phyloP scores from a whole-genome alignment of 2,797 vertebrate genomes.

The Lycodopsis pacificus region DNA sequence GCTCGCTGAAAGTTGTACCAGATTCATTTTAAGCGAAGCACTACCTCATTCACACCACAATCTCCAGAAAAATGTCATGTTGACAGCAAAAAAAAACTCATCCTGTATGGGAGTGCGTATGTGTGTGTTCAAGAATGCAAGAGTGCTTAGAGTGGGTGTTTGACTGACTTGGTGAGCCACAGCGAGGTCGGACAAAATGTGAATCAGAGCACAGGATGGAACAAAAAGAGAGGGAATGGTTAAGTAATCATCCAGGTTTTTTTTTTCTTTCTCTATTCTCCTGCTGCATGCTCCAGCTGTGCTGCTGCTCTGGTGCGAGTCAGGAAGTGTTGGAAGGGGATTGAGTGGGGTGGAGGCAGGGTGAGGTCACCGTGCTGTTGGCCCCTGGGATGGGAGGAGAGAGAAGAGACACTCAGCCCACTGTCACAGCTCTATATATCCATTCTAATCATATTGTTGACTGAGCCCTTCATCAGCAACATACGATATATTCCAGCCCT shows the following conservation, averaged over 20 bases:
- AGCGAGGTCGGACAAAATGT: constrained; percentile 44
- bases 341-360: constrained; percentile 70
- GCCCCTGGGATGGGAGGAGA: constrained; percentile 74
- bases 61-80: constrained; percentile 56
- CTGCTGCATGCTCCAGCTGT: constrained; percentile 72
- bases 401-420: constrained; percentile 64
- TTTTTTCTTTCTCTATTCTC: constrained; percentile 34
- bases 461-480: constrained; percentile 29
- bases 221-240: constrained; percentile 62
- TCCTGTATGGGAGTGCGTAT: constrained; percentile 47
- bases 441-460: constrained; percentile 48
- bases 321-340: constrained; percentile 73
- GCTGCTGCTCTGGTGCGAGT: constrained; percentile 52
- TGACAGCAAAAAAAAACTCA: constrained; percentile 50
- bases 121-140: constrained; percentile 51
- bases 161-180: constrained; percentile 64
- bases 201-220: constrained; percentile 60
- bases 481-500: constrained; percentile 24
- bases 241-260: constrained; percentile 64
- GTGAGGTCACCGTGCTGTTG: constrained; percentile 75
- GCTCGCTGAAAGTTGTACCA: constrained; percentile 47
- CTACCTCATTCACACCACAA: constrained; percentile 53
- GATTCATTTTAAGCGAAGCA: constrained; percentile 31
- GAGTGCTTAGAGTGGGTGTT: constrained; percentile 52
- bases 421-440: constrained; percentile 63